Conservation (phyloP, 2,888 invertebrate genomes). For the Bimastos eiseni region DNA sequence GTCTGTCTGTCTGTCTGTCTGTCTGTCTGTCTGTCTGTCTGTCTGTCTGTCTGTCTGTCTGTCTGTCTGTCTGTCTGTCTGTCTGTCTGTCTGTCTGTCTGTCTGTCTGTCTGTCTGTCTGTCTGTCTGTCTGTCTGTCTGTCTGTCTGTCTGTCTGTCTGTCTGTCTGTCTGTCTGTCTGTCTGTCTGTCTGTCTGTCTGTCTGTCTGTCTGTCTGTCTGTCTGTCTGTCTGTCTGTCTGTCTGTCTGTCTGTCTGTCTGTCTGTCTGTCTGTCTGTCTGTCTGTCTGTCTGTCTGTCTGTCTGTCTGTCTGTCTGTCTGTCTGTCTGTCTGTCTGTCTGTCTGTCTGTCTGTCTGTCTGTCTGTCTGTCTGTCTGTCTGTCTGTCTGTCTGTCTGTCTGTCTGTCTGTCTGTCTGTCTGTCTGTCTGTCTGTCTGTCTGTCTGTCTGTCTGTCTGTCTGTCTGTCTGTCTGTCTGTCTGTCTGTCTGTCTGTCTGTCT, state of each 20-base stretch:
- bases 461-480: constrained; percentile 4
- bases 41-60: no score
- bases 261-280: constrained; percentile 26
- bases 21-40: no score
- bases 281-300: constrained; percentile 25
- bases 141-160: background rate
- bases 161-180: background rate
- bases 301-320: constrained; percentile 15
- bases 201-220: background rate
- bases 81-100: no score
- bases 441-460: constrained; percentile 15
- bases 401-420: background rate
- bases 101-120: no score
- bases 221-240: constrained; percentile 25
- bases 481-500: background rate
- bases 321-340: background rate
- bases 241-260: constrained; percentile 27
- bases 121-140: background rate
- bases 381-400: constrained; percentile 17
- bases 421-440: background rate
- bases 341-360: background rate
- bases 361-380: constrained; percentile 19
- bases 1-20: no score
- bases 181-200: background rate
- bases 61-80: no score